These are phyloP conservation scores for Oegoconia quadripuncta DNA, from an alignment of 2,888 invertebrate genomes.

Conservation along the genomic window DNA sequence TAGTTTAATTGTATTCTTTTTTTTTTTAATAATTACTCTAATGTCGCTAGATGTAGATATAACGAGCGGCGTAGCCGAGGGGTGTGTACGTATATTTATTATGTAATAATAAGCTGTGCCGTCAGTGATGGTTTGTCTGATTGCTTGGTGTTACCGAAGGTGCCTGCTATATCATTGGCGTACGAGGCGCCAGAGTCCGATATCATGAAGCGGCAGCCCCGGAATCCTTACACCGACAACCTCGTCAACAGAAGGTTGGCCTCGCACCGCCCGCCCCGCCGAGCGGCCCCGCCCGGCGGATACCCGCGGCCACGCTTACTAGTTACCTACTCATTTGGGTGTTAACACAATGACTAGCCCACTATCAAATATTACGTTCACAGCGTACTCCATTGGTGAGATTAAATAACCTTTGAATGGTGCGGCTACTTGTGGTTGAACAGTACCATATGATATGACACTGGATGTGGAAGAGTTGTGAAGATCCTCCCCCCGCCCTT, in stretches of 20 bases:
- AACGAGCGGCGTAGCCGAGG: slow-evolving; percentile 37
- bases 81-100: slow-evolving; percentile 45
- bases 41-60: slow-evolving; percentile 46
- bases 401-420: slow-evolving; percentile 43
- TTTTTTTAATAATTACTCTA: slow-evolving; percentile 25
- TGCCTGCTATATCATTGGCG: slow-evolving; percentile 99
- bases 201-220: slow-evolving; percentile 99
- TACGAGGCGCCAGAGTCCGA: slow-evolving; percentile 99
- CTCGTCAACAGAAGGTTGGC: slow-evolving; percentile 98
- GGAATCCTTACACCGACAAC: slow-evolving; percentile 98
- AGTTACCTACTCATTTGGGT: slow-evolving; percentile 61
- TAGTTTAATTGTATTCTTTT: slow-evolving; percentile 32
- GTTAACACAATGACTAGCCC: slow-evolving; percentile 63
- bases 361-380: slow-evolving; percentile 31
- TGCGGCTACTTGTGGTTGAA: slow-evolving; percentile 64
- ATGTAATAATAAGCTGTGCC: slow-evolving; percentile 44
- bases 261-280: slow-evolving; percentile 38
- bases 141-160: slow-evolving; percentile 85
- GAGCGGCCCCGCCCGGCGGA: slow-evolving; percentile 23
- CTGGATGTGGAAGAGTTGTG: slow-evolving; percentile 76
- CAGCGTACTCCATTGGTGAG: slow-evolving; percentile 27
- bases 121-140: slow-evolving; percentile 61
- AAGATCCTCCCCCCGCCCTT: slow-evolving; percentile 26
- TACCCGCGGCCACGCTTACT: slow-evolving; percentile 22
- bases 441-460: slow-evolving; percentile 58